These are phyloP conservation scores for Luperina testacea DNA, from an alignment of 2,888 invertebrate genomes.

Conservation along the genomic window DNA sequence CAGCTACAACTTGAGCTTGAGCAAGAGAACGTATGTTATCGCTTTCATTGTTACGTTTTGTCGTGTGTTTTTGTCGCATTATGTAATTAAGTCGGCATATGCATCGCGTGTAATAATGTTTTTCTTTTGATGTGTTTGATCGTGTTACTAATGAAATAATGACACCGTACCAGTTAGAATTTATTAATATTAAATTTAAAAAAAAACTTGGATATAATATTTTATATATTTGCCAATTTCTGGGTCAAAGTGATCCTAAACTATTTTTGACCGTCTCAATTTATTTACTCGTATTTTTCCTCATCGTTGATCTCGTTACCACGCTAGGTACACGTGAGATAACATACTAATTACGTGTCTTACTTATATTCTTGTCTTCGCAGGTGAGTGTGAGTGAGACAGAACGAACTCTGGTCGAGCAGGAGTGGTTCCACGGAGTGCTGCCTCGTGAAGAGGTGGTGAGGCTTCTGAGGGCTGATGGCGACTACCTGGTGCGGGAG, in stretches of 20 bases:
- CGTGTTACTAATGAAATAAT: conserved; percentile 36
- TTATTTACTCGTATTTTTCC: background rate
- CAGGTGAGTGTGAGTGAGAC: conserved; percentile 87
- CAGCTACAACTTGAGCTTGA: conserved; percentile 83
- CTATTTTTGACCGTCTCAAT: conserved; percentile 5
- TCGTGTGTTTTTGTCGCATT: conserved; percentile 63
- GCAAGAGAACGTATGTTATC: conserved; percentile 73
- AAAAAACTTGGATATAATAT: background rate
- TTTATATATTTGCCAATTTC: background rate
- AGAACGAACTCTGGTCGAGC: conserved; percentile 94
- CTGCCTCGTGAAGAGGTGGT: conserved; percentile 98
- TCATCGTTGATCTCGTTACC: background rate
- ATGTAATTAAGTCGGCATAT: conserved; percentile 66
- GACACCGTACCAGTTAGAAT: background rate
- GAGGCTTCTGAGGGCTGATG: conserved; percentile 96
- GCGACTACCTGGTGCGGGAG: conserved; percentile 98
- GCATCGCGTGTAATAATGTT: conserved; percentile 46
- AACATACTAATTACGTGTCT: conserved; percentile 7
- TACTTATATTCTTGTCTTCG: conserved; percentile 36
- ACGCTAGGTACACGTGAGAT: conserved; percentile 17
- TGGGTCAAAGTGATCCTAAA: conserved; percentile 10
- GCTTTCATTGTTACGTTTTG: conserved; percentile 59
- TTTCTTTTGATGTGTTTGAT: conserved; percentile 43
- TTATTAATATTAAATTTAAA: background rate
- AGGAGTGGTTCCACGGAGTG: conserved; percentile 99